Base-by-base conservation (phyloP, 2,113 vertebrate genomes). In the Ranitomeya imitator region DNA sequence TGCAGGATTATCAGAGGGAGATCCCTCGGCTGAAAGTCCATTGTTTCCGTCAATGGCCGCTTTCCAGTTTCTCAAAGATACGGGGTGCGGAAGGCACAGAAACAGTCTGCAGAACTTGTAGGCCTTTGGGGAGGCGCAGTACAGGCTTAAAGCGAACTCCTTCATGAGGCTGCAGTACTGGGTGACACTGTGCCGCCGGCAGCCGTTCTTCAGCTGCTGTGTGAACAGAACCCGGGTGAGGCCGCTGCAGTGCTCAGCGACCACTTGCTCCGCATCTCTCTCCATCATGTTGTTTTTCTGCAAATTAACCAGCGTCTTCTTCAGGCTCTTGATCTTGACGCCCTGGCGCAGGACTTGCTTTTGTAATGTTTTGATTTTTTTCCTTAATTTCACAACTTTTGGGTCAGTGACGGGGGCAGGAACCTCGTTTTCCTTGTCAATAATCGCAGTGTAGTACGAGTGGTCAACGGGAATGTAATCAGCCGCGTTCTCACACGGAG, bases 331-430 rank as follows among this genome's bases (percentile, higher is more conserved):
- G 51, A 88, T 78, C 73, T 77, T 88, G 6, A 55, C 51, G 0
- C 87, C 37, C 18, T 88, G 87, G 3, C 87, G 51, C 19, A 77
- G 79, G 4, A 88, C 80, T 61, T 88, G 87, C 45, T 83, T 88
- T 37, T 88, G 87, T 23, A 88, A 51, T 2, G 79, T 55, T 59
- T 78, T 76, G 11, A 88, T 76, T 16, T 60, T 88, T 65, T 65
- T 65, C 67, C 80, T 9, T 6, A 88, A n/a, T 65, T 65, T 83
- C 13, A 84, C 23, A 2, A 74, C 15, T 19, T 73, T 26, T 15
- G 87, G 59, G 73, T 78, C 83, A 1, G 51, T 59, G 7, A 15
- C 13, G 0, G 74, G n/a, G 15, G 71, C 2, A 11, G 67, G 81
- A 16, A 60, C 5, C 3, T 65, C 60, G 8, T 77, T 88, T 18